Percentiles rank a stretch among this genome's conserved stretches.
These are phyloP conservation scores for Harpalus rubripes DNA, from an alignment of 2,888 invertebrate genomes.

Conservation along the genomic window DNA sequence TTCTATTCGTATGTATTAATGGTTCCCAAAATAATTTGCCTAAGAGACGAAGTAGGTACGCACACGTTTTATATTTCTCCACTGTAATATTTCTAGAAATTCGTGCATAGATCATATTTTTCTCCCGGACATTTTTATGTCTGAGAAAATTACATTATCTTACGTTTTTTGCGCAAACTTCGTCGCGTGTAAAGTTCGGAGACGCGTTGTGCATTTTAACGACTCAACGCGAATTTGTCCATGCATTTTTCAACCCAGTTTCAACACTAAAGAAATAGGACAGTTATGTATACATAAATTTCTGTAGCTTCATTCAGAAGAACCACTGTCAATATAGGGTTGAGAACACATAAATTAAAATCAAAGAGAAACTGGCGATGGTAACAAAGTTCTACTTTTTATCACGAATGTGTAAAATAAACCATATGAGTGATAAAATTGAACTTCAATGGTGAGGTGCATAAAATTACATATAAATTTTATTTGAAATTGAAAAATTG, in stretches of 20 bases:
- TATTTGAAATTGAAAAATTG: too few relatives aligned
- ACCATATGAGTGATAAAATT: too few relatives aligned
- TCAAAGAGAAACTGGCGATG: too few relatives aligned
- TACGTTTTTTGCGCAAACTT: constrained; percentile 44
- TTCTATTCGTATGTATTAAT: too few relatives aligned
- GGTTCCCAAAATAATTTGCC: background rate
- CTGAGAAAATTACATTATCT: constrained; percentile 60
- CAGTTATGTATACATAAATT: too few relatives aligned
- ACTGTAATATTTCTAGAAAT: constrained; percentile 43
- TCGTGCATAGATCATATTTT: constrained; percentile 58
- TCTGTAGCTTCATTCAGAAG: too few relatives aligned
- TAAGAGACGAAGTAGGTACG: background rate
- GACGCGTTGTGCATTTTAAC: constrained; percentile 50
- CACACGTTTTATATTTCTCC: constrained; percentile 39
- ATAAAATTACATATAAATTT: too few relatives aligned
- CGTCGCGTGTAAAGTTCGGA: constrained; percentile 55
- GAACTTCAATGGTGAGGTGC: too few relatives aligned
- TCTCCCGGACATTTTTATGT: constrained; percentile 54
- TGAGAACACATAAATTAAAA: too few relatives aligned
- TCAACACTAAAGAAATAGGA: background rate
- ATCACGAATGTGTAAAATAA: too few relatives aligned
- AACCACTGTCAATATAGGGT: too few relatives aligned
- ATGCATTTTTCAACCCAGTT: background rate
- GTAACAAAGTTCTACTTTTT: too few relatives aligned
- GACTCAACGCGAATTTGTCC: background rate